Base-by-base conservation (phyloP, 2,888 invertebrate genomes). In the Noctua janthina region DNA sequence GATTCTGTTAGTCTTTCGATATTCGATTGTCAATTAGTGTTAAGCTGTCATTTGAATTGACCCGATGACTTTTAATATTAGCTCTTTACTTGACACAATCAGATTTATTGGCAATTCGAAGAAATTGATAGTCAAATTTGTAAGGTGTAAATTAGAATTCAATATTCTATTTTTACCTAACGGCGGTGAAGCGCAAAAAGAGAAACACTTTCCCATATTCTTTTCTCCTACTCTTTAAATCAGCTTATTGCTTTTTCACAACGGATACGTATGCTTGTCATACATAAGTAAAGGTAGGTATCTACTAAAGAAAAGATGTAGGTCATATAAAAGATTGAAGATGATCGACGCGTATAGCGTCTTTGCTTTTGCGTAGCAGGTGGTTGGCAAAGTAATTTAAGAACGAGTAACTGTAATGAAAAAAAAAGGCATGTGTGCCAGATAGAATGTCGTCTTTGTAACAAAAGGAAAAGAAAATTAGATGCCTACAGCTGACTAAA, bases 311-410 rank as follows among this genome's bases (percentile, higher is more conserved):
- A 66, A 35, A 39, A 66, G 10, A 66, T 20, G 35, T 71, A 56
- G 79, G 29, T 73, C 29, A 43, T 39, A 67, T 0, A 49, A 54
- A 39, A 54, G 6, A 46, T 64, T 64, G 35, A 79, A 64, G 51
- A 70, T 35, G 43, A 62, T 17, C 23, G 39, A 62, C 17, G 13
- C 23, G 3, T n/a, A 15, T 15, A 20, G 2, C 23, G 17, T 8
- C n/a, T 39, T 35, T 59, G 11, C 11, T 20, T 49, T 49, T 29
- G n/a, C 23, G 56, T 39, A 17, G 43, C 46, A 66, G 35, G 39
- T 76, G n/a, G 49, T 43, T 51, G 15, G 15, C 13, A 15, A 29
- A 49, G 51, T 64, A 15, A 51, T 77, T 35, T 15, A 80, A 10
- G n/a, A 54, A 56, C 20, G 35, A 43, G 10, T 68, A 23, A n/a